Conservation (phyloP, 2,113 vertebrate species). For the Uria aalge region DNA sequence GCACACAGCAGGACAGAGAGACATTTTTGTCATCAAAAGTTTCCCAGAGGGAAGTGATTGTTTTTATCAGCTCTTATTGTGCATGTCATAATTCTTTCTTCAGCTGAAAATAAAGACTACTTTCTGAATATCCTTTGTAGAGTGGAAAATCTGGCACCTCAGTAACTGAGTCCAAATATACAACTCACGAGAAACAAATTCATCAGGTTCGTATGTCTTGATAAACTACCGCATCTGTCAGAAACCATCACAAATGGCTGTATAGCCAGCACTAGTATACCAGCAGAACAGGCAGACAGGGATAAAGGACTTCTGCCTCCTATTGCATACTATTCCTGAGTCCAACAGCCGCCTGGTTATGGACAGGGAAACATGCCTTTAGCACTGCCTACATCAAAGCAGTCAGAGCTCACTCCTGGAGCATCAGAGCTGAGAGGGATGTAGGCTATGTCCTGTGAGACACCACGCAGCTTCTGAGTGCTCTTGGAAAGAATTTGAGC, state of each 20-base stretch:
- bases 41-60: neutral
- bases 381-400: neutral
- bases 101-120: neutral
- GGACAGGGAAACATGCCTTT: neutral
- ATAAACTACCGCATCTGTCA: neutral
- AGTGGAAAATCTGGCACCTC: neutral
- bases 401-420: neutral
- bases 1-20: neutral
- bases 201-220: neutral
- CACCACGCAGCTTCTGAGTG: neutral
- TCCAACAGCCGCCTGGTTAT: neutral
- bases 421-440: neutral
- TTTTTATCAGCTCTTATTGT: neutral
- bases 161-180: neutral
- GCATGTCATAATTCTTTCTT: neutral
- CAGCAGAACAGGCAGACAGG: neutral
- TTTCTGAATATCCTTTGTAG: neutral
- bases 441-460: neutral
- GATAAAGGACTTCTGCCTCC: neutral
- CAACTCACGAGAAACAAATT: neutral
- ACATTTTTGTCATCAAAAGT: neutral
- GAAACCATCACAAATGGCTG: neutral
- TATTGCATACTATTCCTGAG: neutral
- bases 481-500: neutral
- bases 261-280: neutral